A percentile compares a stretch with the other conserved stretches of the same genome.
Evolutionary conservation across 2,797 vertebrate species (phyloP).

Genomic region (Smutsia gigantea): DNA sequence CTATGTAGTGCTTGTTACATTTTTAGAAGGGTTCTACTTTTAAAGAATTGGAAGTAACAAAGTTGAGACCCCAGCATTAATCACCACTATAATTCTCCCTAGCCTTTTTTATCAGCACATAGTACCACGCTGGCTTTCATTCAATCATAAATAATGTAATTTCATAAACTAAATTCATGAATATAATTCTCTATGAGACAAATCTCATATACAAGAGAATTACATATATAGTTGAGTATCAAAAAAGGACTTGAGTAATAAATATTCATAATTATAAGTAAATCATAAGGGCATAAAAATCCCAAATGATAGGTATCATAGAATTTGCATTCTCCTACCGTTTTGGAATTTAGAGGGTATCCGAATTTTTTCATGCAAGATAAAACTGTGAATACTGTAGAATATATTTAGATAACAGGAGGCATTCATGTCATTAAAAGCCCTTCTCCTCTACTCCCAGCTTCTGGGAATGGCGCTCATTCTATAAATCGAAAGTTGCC

Average conservation of each 20-base stretch:
- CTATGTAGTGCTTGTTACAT: not conserved
- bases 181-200: not conserved
- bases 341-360: not conserved
- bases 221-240: not conserved
- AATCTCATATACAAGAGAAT: not conserved
- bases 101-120: not conserved
- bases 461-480: not conserved
- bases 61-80: not conserved
- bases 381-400: not conserved
- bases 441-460: not conserved
- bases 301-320: not conserved
- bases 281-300: not conserved
- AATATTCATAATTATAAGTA: not conserved
- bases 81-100: not conserved
- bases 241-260: not conserved
- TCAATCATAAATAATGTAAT: conserved; percentile 2
- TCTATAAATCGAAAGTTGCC: not conserved
- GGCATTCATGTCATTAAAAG: not conserved
- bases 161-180: not conserved
- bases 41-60: not conserved
- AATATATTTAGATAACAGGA: not conserved
- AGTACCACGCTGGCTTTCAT: not conserved
- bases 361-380: not conserved
- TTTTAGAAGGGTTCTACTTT: not conserved
- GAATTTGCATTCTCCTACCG: not conserved